Base-by-base conservation (phyloP, 2,888 invertebrate species). In the Leptopilina syphax region DNA sequence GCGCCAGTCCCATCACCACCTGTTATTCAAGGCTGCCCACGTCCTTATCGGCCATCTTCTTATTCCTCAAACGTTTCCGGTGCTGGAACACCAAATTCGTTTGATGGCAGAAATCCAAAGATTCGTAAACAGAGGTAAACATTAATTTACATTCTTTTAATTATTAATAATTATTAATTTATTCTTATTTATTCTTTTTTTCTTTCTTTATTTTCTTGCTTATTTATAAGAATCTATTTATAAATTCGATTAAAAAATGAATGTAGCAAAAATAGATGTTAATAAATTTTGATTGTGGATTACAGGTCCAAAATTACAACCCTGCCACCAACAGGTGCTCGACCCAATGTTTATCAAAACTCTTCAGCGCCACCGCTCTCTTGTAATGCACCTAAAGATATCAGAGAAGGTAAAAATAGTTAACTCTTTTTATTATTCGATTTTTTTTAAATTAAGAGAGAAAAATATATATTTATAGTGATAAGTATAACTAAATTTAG, bases 1-100 rank as follows among this genome's bases (percentile, higher is more conserved):
- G 89, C 91, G 76, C 88, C 90, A 79, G 87, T 91, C 85, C 85
- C 91, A 85, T 91, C 91, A 84, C 91, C 91, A 79, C 90, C 91
- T 80, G 88, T 91, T 86, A 87, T 91, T 88, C 91, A 91, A 87
- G 90, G 89, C 73, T 91, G 90, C 81, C 88, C 90, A 65, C 88
- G 91, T 83, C 89, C 91, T 70, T 91, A 90, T 80, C 85, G 91
- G 82, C 90, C 91, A 77, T 86, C 91, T 79, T 91, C 90, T 81
- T 91, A 91, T 85, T 88, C 90, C 8, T 91, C 91, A 34, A 91
- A 90, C 84, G 84, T 87, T 77, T 91, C 91, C 79, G 89, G 88
- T 78, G 87, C 87, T 80, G 90, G 90, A 76, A 90, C 90, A 18
- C 89, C 90, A 10, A 90, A 87, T 78, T 86, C 90, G 70, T 90